These are phyloP conservation scores for Ecdyonurus torrentis DNA, from an alignment of 2,888 invertebrate species.

Conservation along the genomic window DNA sequence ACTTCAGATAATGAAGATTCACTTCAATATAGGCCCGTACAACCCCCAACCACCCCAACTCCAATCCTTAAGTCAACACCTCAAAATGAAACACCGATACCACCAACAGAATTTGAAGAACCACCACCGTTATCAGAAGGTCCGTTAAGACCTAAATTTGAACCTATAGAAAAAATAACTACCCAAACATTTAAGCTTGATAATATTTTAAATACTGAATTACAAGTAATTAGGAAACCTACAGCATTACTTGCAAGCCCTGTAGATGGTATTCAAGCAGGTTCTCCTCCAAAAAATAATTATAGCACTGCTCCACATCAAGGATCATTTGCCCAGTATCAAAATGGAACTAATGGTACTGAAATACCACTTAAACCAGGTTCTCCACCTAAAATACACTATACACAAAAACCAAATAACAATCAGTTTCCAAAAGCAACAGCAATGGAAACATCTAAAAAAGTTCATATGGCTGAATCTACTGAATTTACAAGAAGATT, in stretches of 20 bases:
- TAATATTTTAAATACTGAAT: not conserved
- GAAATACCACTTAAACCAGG: not conserved
- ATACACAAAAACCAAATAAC: conserved; percentile 36
- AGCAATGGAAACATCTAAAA: conserved; percentile 48
- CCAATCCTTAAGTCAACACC: not conserved
- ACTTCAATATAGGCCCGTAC: not conserved
- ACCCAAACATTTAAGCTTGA: not conserved
- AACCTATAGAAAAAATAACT: conserved; percentile 32
- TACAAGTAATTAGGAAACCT: not conserved
- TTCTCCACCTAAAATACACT: conserved; percentile 31
- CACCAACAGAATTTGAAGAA: conserved; percentile 38
- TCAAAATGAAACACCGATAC: conserved; percentile 28
- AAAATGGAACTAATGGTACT: not conserved
- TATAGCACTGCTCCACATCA: conserved; percentile 32
- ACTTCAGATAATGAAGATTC: conserved; percentile 25
- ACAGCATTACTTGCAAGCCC: not conserved
- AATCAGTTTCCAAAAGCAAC: conserved; percentile 40
- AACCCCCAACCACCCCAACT: not conserved
- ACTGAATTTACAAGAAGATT: conserved; percentile 41
- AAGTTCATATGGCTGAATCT: conserved; percentile 52
- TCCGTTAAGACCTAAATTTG: conserved; percentile 36
- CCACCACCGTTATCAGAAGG: conserved; percentile 26
- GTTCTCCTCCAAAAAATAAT: conserved; percentile 38
- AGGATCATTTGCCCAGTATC: not conserved
- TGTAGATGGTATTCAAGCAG: conserved; percentile 24